phyloP scores from a whole-genome alignment of 2,888 invertebrate genomes.

The Enchytraeus crypticus region DNA sequence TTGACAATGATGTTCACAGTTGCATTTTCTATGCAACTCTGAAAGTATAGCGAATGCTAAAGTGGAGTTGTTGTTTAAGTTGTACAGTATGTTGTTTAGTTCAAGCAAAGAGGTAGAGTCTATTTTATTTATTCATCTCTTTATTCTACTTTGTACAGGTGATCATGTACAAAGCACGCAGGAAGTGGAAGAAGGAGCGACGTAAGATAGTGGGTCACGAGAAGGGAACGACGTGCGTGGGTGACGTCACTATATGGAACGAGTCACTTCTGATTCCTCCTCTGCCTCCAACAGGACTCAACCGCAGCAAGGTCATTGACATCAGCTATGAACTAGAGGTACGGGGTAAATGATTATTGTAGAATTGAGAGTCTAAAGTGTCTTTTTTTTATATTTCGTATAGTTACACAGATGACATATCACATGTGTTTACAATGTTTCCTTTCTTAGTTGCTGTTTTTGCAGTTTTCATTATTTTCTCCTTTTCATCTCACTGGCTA shows the following conservation, averaged over 20 bases:
- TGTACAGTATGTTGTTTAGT: no score
- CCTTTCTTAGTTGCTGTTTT: no score
- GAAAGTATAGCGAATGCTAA: no score
- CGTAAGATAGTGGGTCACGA: constrained; percentile 21
- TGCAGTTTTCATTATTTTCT: no score
- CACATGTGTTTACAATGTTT: no score
- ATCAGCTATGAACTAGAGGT: constrained; percentile 30
- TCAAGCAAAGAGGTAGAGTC: no score
- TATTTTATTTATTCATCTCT: no score
- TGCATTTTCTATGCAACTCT: no score
- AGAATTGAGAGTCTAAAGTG: background rate
- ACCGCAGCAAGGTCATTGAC: constrained; percentile 22
- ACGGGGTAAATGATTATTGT: background rate
- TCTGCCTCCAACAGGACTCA: constrained; percentile 29
- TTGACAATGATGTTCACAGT: no score
- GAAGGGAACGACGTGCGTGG: constrained; percentile 23
- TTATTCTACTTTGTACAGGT: constrained; percentile 9
- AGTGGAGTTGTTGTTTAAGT: no score
- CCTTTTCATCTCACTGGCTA: background rate
- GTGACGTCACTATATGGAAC: constrained; percentile 28
- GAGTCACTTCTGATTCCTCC: constrained; percentile 27
- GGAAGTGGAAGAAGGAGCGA: constrained; percentile 21
- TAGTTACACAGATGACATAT: no score
- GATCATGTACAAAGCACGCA: constrained; percentile 26
- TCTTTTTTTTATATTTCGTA: background rate